phyloP scores from a whole-genome alignment of 2,113 vertebrate species.

The Anthoscopus minutus region DNA sequence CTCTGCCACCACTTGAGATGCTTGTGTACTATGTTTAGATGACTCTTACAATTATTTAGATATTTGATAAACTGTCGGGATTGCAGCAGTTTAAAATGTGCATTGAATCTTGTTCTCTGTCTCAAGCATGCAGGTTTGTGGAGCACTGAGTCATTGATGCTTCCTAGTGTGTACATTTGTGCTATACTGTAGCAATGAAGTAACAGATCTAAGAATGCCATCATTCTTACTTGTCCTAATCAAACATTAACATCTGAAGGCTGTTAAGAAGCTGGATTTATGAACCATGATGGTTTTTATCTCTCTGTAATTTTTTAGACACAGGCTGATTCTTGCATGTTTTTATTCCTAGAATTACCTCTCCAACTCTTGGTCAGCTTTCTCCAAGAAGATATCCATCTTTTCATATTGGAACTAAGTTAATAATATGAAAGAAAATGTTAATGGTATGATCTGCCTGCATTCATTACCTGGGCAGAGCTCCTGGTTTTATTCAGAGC shows the following conservation, averaged over 20 bases:
- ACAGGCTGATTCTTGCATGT: neutral
- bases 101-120: neutral
- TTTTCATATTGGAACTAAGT: neutral
- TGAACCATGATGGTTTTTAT: neutral
- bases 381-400: neutral
- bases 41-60: neutral
- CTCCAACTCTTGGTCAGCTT: neutral
- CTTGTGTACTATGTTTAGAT: neutral
- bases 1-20: neutral
- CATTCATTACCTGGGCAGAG: neutral
- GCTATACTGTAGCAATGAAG: neutral
- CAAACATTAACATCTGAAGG: neutral
- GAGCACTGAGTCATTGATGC: neutral
- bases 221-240: neutral
- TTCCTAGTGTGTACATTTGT: neutral
- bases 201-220: neutral
- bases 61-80: neutral
- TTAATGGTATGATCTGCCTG: neutral
- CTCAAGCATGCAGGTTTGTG: neutral
- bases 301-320: neutral
- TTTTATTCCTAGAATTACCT: neutral
- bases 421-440: neutral
- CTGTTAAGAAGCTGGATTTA: neutral
- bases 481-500: neutral
- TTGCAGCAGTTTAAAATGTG: neutral